Conservation (phyloP, 1,140 invertebrate genomes). For the Ridgeia piscesae region DNA sequence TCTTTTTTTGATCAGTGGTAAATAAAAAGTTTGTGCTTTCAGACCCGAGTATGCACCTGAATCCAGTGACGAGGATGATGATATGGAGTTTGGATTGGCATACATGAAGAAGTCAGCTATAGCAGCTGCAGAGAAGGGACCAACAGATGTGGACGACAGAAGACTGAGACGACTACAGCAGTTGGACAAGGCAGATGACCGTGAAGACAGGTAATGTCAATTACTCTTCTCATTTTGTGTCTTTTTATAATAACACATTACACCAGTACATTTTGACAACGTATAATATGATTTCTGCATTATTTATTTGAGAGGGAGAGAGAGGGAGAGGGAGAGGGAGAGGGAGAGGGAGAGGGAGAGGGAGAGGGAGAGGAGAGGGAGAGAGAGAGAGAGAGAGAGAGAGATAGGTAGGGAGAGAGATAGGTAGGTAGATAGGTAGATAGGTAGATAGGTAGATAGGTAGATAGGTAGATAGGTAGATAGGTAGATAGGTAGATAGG, state of each 20-base stretch:
- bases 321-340: too few species aligned
- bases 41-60: conserved; percentile 57
- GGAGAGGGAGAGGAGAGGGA: too few species aligned
- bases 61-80: conserved; percentile 65
- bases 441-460: too few species aligned
- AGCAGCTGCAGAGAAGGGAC: background rate
- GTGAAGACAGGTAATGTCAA: conserved; percentile 36
- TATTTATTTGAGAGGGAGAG: too few species aligned
- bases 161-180: conserved; percentile 46
- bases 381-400: too few species aligned
- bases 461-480: too few species aligned
- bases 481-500: too few species aligned
- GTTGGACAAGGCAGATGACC: conserved; percentile 41
- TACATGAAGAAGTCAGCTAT: conserved; percentile 23
- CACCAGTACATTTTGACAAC: background rate
- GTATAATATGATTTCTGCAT: background rate
- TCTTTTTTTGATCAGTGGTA: too few species aligned
- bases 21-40: conserved; percentile 23
- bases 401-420: too few species aligned
- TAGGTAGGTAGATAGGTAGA: too few species aligned
- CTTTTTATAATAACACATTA: background rate
- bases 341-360: too few species aligned
- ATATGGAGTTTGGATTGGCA: conserved; percentile 43
- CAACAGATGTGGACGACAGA: conserved; percentile 36
- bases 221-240: background rate